A percentile compares a stretch with the other conserved stretches of the same genome.
Conservation (phyloP, 2,797 vertebrate species). For the Coregonus sp. region DNA sequence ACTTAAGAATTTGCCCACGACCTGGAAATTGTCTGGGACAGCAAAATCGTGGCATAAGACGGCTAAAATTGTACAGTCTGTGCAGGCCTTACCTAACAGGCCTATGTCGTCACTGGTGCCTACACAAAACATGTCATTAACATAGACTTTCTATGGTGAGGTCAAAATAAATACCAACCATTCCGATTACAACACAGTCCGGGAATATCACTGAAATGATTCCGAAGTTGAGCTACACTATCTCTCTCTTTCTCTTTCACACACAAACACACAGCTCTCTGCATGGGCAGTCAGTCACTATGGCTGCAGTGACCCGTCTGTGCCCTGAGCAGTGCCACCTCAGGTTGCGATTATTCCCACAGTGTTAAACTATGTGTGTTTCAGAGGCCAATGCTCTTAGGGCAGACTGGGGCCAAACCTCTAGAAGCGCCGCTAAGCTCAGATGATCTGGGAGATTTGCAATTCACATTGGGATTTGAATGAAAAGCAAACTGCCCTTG, state of each 20-base stretch:
- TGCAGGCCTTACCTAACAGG: too few species aligned
- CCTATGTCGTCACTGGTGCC: too few species aligned
- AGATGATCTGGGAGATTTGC: slow-evolving; percentile 73
- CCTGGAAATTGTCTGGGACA: too few species aligned
- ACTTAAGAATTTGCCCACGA: too few species aligned
- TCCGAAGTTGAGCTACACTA: too few species aligned
- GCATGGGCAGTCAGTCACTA: slow-evolving; percentile 32
- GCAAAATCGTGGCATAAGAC: too few species aligned
- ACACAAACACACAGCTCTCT: slow-evolving; percentile 12
- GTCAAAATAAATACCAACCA: not conserved
- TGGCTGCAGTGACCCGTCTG: slow-evolving; percentile 43
- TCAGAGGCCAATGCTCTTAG: slow-evolving; percentile 57
- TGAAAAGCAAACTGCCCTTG: slow-evolving; percentile 54
- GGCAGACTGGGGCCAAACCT: slow-evolving; percentile 49
- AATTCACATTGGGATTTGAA: slow-evolving; percentile 55
- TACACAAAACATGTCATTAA: too few species aligned
- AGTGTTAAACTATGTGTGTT: slow-evolving; percentile 42
- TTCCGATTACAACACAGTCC: not conserved
- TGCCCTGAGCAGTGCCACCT: slow-evolving; percentile 41
- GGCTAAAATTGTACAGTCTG: too few species aligned
- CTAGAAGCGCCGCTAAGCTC: slow-evolving; percentile 61
- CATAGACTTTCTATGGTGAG: too few species aligned
- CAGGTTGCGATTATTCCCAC: not conserved
- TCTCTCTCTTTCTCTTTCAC: too few species aligned
- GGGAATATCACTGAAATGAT: not conserved